phyloP scores from a whole-genome alignment of 2,888 invertebrate genomes.

The Rotaria socialis region DNA sequence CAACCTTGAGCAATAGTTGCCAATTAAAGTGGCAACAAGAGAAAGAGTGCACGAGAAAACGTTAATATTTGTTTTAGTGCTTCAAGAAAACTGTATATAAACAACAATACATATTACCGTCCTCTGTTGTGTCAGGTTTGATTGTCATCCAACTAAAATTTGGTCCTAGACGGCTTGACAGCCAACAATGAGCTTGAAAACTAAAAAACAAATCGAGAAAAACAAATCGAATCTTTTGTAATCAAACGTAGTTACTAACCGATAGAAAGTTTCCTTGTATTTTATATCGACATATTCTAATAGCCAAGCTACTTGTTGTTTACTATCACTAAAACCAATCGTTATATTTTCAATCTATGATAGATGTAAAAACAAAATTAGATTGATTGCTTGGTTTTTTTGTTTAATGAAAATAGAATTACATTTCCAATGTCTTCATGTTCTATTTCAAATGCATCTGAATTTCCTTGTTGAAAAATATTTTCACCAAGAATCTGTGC shows the following conservation, averaged over 20 bases:
- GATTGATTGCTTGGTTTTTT: neutral
- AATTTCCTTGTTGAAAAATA: constrained; percentile 18
- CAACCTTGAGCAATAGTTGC: neutral
- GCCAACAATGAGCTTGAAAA: neutral
- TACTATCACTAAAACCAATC: neutral
- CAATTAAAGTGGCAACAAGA: neutral
- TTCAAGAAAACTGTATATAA: neutral
- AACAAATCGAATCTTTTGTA: neutral
- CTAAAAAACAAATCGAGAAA: neutral
- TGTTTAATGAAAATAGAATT: neutral
- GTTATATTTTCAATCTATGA: neutral
- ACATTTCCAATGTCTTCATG: constrained; percentile 16
- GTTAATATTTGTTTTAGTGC: neutral
- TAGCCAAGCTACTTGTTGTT: neutral
- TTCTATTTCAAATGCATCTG: constrained; percentile 8
- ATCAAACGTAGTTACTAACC: neutral
- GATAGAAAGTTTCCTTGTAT: neutral
- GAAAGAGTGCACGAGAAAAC: neutral
- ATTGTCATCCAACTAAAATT: neutral
- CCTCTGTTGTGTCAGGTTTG: neutral
- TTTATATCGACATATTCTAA: neutral
- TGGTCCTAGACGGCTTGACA: neutral
- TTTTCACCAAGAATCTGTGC: neutral
- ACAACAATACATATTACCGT: neutral
- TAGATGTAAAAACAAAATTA: neutral